These are phyloP conservation scores for Lophochroa leadbeateri DNA, from an alignment of 2,113 vertebrate species.

Conservation along the genomic window DNA sequence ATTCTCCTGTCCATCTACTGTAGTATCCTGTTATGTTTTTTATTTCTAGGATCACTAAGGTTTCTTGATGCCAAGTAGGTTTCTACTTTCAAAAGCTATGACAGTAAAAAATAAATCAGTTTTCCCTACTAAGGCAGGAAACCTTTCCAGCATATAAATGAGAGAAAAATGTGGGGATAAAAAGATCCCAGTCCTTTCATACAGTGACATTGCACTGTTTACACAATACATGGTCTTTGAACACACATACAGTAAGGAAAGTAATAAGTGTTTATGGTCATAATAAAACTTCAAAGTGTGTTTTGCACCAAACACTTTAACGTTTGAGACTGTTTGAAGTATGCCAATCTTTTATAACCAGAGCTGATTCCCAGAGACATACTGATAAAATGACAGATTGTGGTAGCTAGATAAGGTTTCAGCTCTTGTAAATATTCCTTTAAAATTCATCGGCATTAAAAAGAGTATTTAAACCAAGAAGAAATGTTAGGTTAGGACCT, in stretches of 20 bases:
- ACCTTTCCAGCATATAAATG: neutral
- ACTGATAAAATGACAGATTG: neutral
- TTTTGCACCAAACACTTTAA: slow-evolving; percentile 8
- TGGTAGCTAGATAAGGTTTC: neutral
- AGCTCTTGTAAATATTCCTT: neutral
- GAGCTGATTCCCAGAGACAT: neutral
- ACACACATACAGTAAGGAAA: neutral
- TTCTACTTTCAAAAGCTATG: too few species aligned
- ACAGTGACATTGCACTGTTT: neutral
- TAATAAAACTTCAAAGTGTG: slow-evolving; percentile 43
- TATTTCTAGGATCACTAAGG: neutral
- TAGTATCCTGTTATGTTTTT: neutral
- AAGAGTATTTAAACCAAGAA: neutral
- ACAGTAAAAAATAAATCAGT: neutral
- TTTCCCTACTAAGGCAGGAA: neutral
- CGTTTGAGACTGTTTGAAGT: neutral
- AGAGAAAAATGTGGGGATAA: neutral
- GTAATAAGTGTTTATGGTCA: slow-evolving; percentile 5
- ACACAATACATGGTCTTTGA: neutral
- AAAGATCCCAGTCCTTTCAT: neutral
- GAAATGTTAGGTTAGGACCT: neutral
- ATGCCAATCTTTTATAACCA: neutral
- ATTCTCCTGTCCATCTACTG: neutral
- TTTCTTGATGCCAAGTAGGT: neutral
- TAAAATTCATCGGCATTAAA: neutral